Conservation (phyloP, 2,888 invertebrate genomes). For the Lycaena phlaeas region DNA sequence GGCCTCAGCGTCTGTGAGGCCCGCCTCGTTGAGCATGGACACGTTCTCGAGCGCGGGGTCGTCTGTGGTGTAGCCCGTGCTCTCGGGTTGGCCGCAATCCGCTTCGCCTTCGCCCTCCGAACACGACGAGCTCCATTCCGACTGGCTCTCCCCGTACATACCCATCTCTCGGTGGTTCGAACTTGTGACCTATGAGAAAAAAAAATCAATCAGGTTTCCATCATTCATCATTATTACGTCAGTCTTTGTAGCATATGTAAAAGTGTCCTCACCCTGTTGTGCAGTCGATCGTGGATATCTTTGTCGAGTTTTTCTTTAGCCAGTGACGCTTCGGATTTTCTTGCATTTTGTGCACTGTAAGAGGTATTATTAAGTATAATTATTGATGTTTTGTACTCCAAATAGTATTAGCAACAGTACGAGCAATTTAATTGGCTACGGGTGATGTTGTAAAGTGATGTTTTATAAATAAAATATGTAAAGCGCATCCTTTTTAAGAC, state of each 20-base stretch:
- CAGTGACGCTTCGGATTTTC: slow-evolving; percentile 36
- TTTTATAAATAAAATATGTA: too few species aligned
- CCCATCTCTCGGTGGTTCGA: slow-evolving; percentile 58
- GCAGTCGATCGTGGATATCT: slow-evolving; percentile 46
- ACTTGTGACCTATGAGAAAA: slow-evolving; percentile 27
- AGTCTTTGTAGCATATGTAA: too few species aligned
- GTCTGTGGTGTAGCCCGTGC: slow-evolving; percentile 90
- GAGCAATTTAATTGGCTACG: too few species aligned
- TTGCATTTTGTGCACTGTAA: slow-evolving; percentile 38
- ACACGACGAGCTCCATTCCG: slow-evolving; percentile 82
- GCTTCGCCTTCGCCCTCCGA: slow-evolving; percentile 71
- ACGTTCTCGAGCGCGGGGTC: slow-evolving; percentile 89
- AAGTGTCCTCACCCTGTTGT: slow-evolving; percentile 52
- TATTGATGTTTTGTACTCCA: too few species aligned
- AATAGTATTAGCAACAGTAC: too few species aligned
- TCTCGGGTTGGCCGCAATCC: slow-evolving; percentile 72
- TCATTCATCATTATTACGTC: too few species aligned
- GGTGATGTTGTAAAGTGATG: too few species aligned
- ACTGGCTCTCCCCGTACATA: slow-evolving; percentile 80
- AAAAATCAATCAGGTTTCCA: background rate
- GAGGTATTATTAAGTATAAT: background rate
- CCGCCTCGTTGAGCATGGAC: slow-evolving; percentile 88
- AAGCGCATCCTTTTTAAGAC: too few species aligned
- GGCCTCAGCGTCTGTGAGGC: slow-evolving; percentile 89
- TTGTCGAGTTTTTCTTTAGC: slow-evolving; percentile 48